Evolutionary conservation across 2,113 vertebrate species (phyloP).

Genomic region (Tupaia chinensis): DNA sequence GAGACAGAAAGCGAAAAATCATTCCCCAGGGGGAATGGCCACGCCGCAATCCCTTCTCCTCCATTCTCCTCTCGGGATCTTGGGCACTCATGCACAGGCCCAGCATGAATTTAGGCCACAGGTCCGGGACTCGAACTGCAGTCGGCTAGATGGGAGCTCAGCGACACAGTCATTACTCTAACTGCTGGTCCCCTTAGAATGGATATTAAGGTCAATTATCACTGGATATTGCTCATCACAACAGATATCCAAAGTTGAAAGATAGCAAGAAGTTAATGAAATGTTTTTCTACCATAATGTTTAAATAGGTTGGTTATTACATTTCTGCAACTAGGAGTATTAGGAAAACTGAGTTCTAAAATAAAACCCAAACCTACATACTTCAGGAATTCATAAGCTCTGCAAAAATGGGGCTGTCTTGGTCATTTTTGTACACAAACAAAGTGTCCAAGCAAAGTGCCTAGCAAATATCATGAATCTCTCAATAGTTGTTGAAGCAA

Average conservation of each 20-base stretch:
- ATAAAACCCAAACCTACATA: neutral
- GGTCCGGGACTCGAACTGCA: no score
- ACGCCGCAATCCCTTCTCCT: no score
- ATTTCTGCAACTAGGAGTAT: conserved; percentile 36
- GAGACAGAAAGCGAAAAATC: no score
- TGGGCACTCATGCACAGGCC: no score
- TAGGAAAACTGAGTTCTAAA: conserved; percentile 31
- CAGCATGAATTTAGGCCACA: no score
- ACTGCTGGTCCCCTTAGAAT: neutral
- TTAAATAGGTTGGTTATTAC: neutral
- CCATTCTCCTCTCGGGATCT: no score
- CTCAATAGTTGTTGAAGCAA: conserved; percentile 17
- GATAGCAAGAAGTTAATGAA: conserved; percentile 41
- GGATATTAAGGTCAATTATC: neutral
- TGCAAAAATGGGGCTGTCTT: neutral
- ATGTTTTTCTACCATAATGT: neutral
- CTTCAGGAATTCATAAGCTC: neutral
- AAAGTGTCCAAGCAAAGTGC: neutral
- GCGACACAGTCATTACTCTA: no score
- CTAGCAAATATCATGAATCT: neutral
- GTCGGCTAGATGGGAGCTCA: no score
- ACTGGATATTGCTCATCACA: conserved; percentile 30
- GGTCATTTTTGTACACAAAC: neutral
- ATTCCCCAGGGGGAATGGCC: no score
- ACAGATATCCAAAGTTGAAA: conserved; percentile 49